A percentile compares a stretch with the other conserved stretches of the same genome.
Conservation (phyloP, 2,888 invertebrate species). For the Podotricha telesiphe region DNA sequence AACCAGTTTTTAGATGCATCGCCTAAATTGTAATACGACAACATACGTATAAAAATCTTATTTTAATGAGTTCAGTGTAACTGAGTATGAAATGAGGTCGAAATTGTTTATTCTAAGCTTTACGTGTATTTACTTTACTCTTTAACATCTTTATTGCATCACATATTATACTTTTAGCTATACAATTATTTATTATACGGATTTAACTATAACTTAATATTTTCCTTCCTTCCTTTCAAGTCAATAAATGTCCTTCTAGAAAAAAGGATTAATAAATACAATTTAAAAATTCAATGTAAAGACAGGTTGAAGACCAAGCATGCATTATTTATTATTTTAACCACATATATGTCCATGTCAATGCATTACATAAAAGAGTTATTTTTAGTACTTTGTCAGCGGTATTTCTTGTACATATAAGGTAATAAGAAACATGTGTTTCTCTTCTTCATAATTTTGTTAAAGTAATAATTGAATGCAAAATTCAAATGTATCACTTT, state of each 20-base stretch:
- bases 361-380: not conserved
- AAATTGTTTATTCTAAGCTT: conserved; percentile 16
- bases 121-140: conserved; percentile 11
- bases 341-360: not conserved
- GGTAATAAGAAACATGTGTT: not conserved
- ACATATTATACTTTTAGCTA: not conserved
- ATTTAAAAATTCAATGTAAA: conserved; percentile 3
- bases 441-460: not conserved
- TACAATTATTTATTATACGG: not conserved
- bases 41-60: conserved; percentile 1
- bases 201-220: not conserved
- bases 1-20: conserved; percentile 26
- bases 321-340: conserved; percentile 9
- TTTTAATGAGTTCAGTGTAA: conserved; percentile 3
- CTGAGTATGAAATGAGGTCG: conserved; percentile 7
- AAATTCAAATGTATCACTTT: not conserved
- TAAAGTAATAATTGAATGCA: not conserved
- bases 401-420: not conserved
- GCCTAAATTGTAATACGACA: conserved; percentile 1
- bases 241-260: no score
- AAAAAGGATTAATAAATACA: not conserved
- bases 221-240: no score
- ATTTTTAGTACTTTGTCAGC: conserved; percentile 15
- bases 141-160: not conserved
- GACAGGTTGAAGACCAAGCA: not conserved